Conservation (phyloP, 2,797 vertebrate genomes). For the Notoglanidium macrostoma region DNA sequence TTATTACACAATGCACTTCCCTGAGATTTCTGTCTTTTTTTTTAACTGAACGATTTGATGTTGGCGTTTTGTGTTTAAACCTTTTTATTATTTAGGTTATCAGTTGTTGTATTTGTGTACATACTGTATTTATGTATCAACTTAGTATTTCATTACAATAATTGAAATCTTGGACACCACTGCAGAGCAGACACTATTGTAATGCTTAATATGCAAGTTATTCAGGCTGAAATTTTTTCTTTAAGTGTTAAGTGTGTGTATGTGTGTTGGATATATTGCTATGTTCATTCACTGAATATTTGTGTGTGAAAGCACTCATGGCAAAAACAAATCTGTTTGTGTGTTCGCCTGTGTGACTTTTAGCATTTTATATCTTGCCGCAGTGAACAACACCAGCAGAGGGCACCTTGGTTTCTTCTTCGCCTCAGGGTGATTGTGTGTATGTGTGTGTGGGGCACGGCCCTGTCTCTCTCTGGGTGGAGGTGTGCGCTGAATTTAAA, state of each 20-base stretch:
- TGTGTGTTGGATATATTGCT: not conserved
- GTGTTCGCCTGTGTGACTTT: not conserved
- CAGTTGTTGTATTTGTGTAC: no score
- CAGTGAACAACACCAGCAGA: conserved; percentile 3
- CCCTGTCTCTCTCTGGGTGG: conserved; percentile 9
- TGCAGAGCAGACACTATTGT: not conserved
- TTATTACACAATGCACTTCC: not conserved
- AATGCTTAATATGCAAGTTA: not conserved
- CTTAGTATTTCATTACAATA: not conserved
- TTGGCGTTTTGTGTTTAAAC: not conserved
- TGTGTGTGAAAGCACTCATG: not conserved
- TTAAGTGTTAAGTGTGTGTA: not conserved
- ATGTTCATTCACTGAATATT: not conserved
- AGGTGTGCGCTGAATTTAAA: conserved; percentile 25
- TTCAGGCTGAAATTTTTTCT: not conserved
- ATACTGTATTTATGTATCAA: not conserved
- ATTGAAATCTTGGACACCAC: not conserved
- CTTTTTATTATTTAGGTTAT: not conserved
- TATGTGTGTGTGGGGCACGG: not conserved
- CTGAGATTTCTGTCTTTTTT: not conserved
- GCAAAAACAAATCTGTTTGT: not conserved
- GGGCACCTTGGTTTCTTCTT: conserved; percentile 11
- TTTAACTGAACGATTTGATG: not conserved
- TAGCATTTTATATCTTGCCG: not conserved
- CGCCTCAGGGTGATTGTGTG: not conserved